Evolutionary conservation across 2,797 vertebrate species (phyloP).

Genomic region (Urophycis tenuis): DNA sequence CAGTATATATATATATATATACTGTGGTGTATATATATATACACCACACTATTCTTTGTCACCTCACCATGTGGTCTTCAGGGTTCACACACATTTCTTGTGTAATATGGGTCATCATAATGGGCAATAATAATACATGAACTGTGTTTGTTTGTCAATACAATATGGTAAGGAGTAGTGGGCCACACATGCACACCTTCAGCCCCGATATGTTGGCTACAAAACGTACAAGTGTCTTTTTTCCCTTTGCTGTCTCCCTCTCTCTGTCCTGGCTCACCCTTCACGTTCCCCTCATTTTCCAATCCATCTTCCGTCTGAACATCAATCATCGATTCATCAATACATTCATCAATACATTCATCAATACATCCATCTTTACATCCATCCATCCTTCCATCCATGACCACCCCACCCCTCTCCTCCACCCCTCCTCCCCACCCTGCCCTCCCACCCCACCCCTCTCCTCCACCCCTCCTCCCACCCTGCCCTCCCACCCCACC

Average conservation of each 20-base stretch:
- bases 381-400: not conserved
- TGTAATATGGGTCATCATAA: no score
- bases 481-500: not conserved
- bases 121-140: not conserved
- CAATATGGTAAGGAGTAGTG: not conserved
- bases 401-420: not conserved
- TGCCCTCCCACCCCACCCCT: no score
- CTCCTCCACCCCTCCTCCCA: no score
- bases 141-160: not conserved
- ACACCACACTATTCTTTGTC: not conserved
- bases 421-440: no score
- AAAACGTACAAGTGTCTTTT: not conserved
- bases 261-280: not conserved
- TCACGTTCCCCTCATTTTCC: not conserved
- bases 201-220: not conserved
- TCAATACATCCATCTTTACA: not conserved
- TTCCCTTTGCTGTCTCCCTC: constrained; percentile 1
- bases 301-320: not conserved
- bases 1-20: not conserved
- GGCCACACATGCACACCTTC: not conserved
- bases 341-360: not conserved
- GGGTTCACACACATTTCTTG: not conserved
- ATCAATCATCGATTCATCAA: not conserved
- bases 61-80: not conserved
- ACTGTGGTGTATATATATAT: no score